A percentile compares a stretch with the other conserved stretches of the same genome.
These are phyloP conservation scores for Platypus cylindrus DNA, from an alignment of 2,888 invertebrate genomes.

Conservation along the genomic window DNA sequence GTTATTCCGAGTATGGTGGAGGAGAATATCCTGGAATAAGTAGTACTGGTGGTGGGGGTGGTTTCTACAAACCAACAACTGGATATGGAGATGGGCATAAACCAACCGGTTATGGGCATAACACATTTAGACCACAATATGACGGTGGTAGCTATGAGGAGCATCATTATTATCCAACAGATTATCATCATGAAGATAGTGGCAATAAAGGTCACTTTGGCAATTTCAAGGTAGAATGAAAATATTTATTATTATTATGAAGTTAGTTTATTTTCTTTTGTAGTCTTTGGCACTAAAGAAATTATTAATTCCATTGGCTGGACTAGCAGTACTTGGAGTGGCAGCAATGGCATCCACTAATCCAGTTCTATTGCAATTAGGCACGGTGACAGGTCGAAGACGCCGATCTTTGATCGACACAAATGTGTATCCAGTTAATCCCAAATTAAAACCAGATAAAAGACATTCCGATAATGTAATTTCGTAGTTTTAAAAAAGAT, in stretches of 20 bases:
- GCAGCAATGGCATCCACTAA: constrained; percentile 71
- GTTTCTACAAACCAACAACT: too few species aligned
- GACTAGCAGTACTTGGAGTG: constrained; percentile 61
- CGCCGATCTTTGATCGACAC: constrained; percentile 30
- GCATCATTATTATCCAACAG: constrained; percentile 5
- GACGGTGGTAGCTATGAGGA: constrained; percentile 9
- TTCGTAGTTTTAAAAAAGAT: too few species aligned
- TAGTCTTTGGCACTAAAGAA: constrained; percentile 49
- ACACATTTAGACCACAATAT: too few species aligned
- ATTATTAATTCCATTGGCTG: constrained; percentile 59
- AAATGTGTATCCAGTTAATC: constrained; percentile 9
- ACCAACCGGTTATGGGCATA: too few species aligned
- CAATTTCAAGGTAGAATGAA: constrained; percentile 10
- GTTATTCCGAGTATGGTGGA: constrained; percentile 3
- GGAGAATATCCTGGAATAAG: background rate
- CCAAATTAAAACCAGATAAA: constrained; percentile 3
- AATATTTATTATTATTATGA: constrained; percentile 5
- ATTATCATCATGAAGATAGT: constrained; percentile 16
- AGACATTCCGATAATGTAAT: background rate
- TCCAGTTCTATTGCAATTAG: constrained; percentile 65
- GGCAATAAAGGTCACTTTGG: constrained; percentile 12
- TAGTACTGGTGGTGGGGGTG: background rate
- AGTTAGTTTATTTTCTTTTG: constrained; percentile 18
- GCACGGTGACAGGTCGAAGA: constrained; percentile 53
- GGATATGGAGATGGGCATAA: too few species aligned